Percentiles rank a stretch among this genome's conserved stretches.
These are phyloP conservation scores for Galeopsomyia nigrocyanea DNA, from an alignment of 2,888 invertebrate species.

Conservation along the genomic window DNA sequence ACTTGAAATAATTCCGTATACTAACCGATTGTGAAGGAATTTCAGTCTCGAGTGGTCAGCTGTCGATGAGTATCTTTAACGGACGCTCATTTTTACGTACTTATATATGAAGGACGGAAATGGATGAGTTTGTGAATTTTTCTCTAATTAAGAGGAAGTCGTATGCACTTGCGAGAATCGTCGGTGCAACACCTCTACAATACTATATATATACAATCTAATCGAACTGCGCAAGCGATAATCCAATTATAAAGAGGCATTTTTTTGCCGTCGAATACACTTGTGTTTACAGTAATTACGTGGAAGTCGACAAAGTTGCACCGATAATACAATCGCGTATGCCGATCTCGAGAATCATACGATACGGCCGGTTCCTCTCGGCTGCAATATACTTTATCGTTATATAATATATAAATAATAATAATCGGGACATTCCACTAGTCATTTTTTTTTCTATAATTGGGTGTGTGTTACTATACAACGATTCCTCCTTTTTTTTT, in stretches of 20 bases:
- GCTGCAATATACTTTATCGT: neutral
- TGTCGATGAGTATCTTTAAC: neutral
- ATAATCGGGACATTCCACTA: neutral
- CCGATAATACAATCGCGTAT: slow-evolving; percentile 15
- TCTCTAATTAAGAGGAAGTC: neutral
- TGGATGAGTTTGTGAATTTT: neutral
- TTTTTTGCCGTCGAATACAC: neutral
- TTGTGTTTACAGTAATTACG: slow-evolving; percentile 30
- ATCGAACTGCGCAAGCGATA: slow-evolving; percentile 1
- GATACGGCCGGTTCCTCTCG: neutral
- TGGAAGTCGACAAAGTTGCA: slow-evolving; percentile 9
- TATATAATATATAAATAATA: slow-evolving; percentile 4
- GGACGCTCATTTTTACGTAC: slow-evolving; percentile 5
- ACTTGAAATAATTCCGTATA: slow-evolving; percentile 33
- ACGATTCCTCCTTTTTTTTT: neutral
- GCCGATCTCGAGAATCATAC: slow-evolving; percentile 10
- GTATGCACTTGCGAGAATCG: slow-evolving; percentile 6
- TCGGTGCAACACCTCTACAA: neutral
- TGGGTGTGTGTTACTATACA: too few relatives aligned
- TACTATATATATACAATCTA: neutral
- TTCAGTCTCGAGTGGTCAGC: slow-evolving; percentile 14
- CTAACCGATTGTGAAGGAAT: slow-evolving; percentile 5
- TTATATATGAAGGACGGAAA: slow-evolving; percentile 17
- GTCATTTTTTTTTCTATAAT: neutral
- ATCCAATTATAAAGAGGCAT: slow-evolving; percentile 8